A percentile compares a stretch with the other conserved stretches of the same genome.
These are phyloP conservation scores for Yponomeuta sedellus DNA, from an alignment of 2,888 invertebrate genomes.

Conservation along the genomic window DNA sequence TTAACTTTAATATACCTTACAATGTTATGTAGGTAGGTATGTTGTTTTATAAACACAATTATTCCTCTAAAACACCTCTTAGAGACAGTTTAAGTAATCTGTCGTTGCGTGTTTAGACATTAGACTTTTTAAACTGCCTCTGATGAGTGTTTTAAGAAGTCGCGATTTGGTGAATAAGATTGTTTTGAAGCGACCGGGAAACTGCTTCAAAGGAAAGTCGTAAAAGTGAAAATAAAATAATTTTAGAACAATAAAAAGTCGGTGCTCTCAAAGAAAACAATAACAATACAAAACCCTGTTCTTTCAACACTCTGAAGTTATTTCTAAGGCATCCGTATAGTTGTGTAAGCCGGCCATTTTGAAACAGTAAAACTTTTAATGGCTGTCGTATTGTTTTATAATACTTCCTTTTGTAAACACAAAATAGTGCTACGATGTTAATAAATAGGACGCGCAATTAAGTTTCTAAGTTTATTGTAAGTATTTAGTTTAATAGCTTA, in stretches of 20 bases:
- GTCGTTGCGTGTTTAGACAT: too few relatives aligned
- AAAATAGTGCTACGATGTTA: too few relatives aligned
- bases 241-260: not conserved
- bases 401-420: not conserved
- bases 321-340: not conserved
- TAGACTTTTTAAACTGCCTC: too few relatives aligned
- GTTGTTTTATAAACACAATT: too few relatives aligned
- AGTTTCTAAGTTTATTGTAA: not conserved
- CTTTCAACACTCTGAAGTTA: not conserved
- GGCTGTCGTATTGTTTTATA: not conserved
- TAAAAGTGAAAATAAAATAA: not conserved
- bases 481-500: too few relatives aligned
- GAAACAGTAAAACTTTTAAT: constrained; percentile 11
- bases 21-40: too few relatives aligned
- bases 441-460: not conserved
- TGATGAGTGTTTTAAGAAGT: too few relatives aligned
- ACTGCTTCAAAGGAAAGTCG: not conserved
- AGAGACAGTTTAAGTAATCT: too few relatives aligned
- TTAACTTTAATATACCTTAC: too few relatives aligned
- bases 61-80: too few relatives aligned
- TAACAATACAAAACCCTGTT: not conserved
- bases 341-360: constrained; percentile 1
- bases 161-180: too few relatives aligned
- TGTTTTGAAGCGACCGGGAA: too few relatives aligned
- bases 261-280: constrained; percentile 2